phyloP scores from a whole-genome alignment of 2,888 invertebrate species.

The Drosophila niveifrons region DNA sequence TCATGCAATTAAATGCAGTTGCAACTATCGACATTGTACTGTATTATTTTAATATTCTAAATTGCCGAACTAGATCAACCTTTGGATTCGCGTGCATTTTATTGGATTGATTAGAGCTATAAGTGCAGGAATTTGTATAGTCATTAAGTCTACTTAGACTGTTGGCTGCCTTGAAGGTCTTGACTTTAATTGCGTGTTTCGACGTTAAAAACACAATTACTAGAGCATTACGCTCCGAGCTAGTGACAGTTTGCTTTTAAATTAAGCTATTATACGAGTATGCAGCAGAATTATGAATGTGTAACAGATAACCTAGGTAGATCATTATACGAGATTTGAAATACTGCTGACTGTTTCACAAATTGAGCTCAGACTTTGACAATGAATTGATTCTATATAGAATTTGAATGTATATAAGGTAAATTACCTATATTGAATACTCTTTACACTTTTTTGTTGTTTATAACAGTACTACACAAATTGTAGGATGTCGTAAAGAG shows the following conservation, averaged over 20 bases:
- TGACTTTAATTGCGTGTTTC: slow-evolving; percentile 29
- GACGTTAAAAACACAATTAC: slow-evolving; percentile 31
- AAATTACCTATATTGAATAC: no score
- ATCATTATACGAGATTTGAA: background rate
- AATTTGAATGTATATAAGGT: background rate
- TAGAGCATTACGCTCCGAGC: slow-evolving; percentile 12
- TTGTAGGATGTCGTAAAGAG: background rate
- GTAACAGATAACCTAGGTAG: background rate
- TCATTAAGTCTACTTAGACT: slow-evolving; percentile 46
- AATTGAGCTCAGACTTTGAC: background rate
- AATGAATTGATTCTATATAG: background rate
- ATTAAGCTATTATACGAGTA: slow-evolving; percentile 17
- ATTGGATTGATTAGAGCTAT: slow-evolving; percentile 36
- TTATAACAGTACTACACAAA: background rate
- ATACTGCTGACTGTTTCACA: background rate
- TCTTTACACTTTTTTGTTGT: background rate
- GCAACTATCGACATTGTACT: no score
- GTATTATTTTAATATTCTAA: background rate
- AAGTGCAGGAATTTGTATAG: slow-evolving; percentile 28
- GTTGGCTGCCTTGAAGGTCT: slow-evolving; percentile 44
- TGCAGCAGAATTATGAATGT: background rate
- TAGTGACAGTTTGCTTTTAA: slow-evolving; percentile 7
- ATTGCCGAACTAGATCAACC: slow-evolving; percentile 15
- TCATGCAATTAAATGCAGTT: no score
- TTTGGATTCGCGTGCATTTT: slow-evolving; percentile 16